These are phyloP conservation scores for Andrena minutula DNA, from an alignment of 2,888 invertebrate species.

Conservation along the genomic window DNA sequence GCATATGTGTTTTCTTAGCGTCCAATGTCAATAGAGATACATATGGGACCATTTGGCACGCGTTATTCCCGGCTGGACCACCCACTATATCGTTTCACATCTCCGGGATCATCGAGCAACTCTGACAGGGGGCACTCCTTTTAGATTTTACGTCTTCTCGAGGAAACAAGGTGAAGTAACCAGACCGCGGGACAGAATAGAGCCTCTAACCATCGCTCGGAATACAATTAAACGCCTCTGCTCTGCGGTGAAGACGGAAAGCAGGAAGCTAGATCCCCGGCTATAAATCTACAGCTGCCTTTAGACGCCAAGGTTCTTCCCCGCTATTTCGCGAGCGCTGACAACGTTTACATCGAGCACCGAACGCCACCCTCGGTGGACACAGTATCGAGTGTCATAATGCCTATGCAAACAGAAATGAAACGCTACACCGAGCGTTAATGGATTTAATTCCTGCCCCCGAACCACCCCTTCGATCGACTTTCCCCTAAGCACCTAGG, in stretches of 20 bases:
- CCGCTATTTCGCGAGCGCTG: conserved; percentile 10
- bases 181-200: background rate
- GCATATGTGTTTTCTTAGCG: conserved; percentile 70
- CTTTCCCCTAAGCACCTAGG: background rate
- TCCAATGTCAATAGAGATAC: conserved; percentile 71
- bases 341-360: conserved; percentile 55
- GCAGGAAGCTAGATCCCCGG: background rate
- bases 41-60: conserved; percentile 74
- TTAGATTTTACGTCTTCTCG: conserved; percentile 35
- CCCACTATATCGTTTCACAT: conserved; percentile 70
- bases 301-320: background rate
- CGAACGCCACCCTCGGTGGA: conserved; percentile 67
- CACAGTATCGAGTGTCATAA: conserved; percentile 82
- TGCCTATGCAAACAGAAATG: conserved; percentile 82
- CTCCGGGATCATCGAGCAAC: conserved; percentile 41
- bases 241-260: background rate
- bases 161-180: background rate
- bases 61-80: conserved; percentile 76
- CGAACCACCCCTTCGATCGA: conserved; percentile 7
- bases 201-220: background rate
- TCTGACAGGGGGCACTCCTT: conserved; percentile 31
- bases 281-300: background rate
- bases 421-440: conserved; percentile 81
- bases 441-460: conserved; percentile 81
- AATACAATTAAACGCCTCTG: too few species aligned